Percentiles rank a stretch among this genome's conserved stretches.
These are phyloP conservation scores for Conus ventricosus DNA, from an alignment of 1,140 invertebrate species.

Conservation along the genomic window DNA sequence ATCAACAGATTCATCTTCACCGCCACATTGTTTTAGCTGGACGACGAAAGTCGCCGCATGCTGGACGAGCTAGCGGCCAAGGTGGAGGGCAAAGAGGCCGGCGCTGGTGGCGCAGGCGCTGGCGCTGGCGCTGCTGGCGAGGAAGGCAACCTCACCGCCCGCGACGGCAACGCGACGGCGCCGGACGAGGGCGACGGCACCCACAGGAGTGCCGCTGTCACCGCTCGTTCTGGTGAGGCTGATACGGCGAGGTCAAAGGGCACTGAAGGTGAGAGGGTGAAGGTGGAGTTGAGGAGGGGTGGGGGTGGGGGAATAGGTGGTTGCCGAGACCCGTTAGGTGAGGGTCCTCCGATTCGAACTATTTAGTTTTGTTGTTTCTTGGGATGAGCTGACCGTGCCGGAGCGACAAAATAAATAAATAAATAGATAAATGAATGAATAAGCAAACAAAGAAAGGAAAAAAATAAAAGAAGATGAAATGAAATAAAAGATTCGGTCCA, in stretches of 20 bases:
- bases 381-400: too few relatives aligned
- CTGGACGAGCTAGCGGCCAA: neutral
- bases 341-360: too few relatives aligned
- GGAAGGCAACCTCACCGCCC: neutral
- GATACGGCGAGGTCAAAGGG: neutral
- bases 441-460: too few relatives aligned
- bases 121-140: neutral
- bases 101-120: neutral
- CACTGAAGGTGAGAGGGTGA: neutral
- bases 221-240: neutral
- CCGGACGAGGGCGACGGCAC: neutral
- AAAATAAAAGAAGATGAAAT: too few relatives aligned
- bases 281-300: too few relatives aligned
- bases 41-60: conserved; percentile 25
- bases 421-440: too few relatives aligned
- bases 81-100: neutral
- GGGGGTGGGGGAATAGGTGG: too few relatives aligned
- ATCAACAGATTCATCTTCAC: too few relatives aligned
- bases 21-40: neutral
- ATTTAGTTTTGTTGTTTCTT: too few relatives aligned
- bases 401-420: too few relatives aligned
- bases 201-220: neutral
- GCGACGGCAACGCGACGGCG: neutral
- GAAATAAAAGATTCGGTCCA: too few relatives aligned
- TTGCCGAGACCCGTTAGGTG: too few relatives aligned